Conservation (phyloP, 2,888 invertebrate species). For the Eupithecia exiguata region DNA sequence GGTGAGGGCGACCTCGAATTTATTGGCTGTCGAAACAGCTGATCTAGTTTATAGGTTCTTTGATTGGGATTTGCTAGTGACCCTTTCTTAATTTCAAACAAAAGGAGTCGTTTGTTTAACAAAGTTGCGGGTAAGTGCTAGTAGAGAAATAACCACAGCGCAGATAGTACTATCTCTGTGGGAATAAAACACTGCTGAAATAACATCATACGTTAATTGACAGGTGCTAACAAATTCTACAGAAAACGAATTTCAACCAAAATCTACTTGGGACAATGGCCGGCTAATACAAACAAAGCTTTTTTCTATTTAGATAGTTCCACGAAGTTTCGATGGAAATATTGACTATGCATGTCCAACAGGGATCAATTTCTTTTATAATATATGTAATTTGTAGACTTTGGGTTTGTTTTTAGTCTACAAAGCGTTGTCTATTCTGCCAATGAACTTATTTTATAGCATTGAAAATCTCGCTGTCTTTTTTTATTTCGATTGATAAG, state of each 20-base stretch:
- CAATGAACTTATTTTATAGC: not conserved
- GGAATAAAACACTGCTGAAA: no score
- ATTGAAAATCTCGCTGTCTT: not conserved
- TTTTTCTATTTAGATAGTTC: not conserved
- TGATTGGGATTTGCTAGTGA: not conserved
- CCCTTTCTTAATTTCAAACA: no score
- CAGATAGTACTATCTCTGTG: no score
- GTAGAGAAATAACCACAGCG: not conserved
- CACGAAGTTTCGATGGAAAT: not conserved
- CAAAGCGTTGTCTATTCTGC: not conserved
- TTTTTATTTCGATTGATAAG: not conserved
- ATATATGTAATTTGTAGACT: not conserved
- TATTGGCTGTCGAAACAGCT: not conserved
- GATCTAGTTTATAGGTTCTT: not conserved
- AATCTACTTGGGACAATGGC: not conserved
- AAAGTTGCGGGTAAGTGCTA: no score
- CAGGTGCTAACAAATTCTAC: no score
- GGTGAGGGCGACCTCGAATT: conserved; percentile 66
- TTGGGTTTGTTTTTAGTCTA: not conserved
- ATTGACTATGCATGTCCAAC: not conserved
- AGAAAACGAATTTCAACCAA: no score
- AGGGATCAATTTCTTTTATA: not conserved
- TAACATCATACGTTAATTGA: no score
- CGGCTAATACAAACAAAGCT: not conserved
- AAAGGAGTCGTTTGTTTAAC: not conserved